Evolutionary conservation across 2,113 vertebrate genomes (phyloP).

Genomic region (Pandion haliaetus): DNA sequence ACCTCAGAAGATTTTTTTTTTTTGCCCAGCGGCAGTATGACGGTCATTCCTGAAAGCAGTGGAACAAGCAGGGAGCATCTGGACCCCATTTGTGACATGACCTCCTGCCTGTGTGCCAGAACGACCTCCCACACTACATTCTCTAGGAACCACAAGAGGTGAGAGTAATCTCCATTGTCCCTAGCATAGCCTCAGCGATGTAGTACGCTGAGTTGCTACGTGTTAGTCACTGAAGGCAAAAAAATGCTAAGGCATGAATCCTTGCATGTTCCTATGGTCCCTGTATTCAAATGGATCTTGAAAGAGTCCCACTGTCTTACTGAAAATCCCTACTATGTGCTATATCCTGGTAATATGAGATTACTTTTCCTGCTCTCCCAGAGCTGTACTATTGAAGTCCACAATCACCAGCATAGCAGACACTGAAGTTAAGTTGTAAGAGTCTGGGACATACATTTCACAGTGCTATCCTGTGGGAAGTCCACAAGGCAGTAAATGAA

Average conservation of each 20-base stretch:
- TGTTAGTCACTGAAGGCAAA: not conserved
- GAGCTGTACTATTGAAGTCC: not conserved
- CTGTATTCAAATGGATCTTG: not conserved
- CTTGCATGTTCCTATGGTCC: not conserved
- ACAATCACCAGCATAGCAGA: not conserved
- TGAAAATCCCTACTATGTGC: not conserved
- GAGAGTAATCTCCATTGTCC: not conserved
- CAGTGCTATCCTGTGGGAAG: not conserved
- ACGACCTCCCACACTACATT: not conserved
- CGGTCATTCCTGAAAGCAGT: not conserved
- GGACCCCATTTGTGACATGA: not conserved
- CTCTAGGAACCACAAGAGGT: not conserved
- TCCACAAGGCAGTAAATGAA: not conserved
- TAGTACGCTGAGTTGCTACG: not conserved
- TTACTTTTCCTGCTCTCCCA: not conserved
- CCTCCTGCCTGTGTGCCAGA: not conserved
- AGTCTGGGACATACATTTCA: not conserved
- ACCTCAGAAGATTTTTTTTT: not conserved
- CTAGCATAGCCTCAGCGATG: not conserved
- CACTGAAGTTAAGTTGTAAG: not conserved
- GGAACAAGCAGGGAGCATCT: not conserved
- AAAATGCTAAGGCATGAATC: not conserved
- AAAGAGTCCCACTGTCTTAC: not conserved
- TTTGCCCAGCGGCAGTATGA: fast-evolving
- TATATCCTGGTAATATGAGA: not conserved